A percentile compares a stretch with the other conserved stretches of the same genome.
phyloP scores from a whole-genome alignment of 2,797 vertebrate species.

The Carcharodon carcharias region DNA sequence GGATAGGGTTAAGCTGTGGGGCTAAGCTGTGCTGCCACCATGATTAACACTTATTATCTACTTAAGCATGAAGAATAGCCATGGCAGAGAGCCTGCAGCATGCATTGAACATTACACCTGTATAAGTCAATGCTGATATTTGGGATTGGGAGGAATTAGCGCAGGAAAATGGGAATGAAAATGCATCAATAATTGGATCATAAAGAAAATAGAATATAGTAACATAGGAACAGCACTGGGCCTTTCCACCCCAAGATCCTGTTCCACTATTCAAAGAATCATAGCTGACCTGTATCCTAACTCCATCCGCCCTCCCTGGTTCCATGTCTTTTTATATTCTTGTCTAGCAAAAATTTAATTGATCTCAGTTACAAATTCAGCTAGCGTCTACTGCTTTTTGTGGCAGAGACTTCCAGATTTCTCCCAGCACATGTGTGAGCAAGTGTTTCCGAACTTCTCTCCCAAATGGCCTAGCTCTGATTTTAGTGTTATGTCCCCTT shows the following conservation, averaged over 20 bases:
- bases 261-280: background rate
- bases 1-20: background rate
- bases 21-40: background rate
- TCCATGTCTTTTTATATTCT: background rate
- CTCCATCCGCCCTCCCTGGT: background rate
- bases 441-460: background rate
- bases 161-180: background rate
- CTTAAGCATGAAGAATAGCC: background rate
- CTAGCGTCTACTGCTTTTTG: background rate
- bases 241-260: background rate
- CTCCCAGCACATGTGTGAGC: background rate
- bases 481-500: background rate
- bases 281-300: background rate
- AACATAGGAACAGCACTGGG: background rate
- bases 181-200: background rate
- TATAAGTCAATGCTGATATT: background rate
- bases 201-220: background rate
- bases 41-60: background rate
- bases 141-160: background rate
- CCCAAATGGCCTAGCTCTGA: background rate
- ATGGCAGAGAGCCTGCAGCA: background rate
- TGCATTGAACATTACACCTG: background rate
- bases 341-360: background rate
- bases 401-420: background rate
- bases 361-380: background rate